Evolutionary conservation across 2,797 vertebrate species (phyloP).

Genomic region (Danio jaintianensis): DNA sequence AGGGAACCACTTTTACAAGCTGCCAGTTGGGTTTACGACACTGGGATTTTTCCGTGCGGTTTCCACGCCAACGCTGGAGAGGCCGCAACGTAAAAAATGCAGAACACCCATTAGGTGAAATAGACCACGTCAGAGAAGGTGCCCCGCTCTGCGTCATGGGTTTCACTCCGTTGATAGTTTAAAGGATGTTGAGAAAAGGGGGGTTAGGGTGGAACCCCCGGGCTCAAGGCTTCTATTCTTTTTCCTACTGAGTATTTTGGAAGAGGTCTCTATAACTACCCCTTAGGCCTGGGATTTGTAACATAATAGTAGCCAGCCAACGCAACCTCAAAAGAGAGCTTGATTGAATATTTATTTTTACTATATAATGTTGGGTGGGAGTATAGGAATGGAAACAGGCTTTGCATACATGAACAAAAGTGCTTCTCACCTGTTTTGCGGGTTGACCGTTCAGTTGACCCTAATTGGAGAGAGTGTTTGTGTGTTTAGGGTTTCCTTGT

Average conservation of each 20-base stretch:
- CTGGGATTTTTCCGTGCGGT: constrained; percentile 56
- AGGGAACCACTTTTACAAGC: constrained; percentile 58
- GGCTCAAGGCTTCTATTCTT: constrained; percentile 75
- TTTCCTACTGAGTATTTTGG: constrained; percentile 80
- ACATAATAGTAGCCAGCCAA: constrained; percentile 80
- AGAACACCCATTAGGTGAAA: constrained; percentile 49
- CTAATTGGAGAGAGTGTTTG: constrained; percentile 44
- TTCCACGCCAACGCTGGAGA: constrained; percentile 55
- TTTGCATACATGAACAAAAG: constrained; percentile 51
- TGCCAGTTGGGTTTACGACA: constrained; percentile 58
- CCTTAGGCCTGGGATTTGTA: constrained; percentile 80
- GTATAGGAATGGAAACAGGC: constrained; percentile 24
- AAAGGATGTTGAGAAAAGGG: constrained; percentile 52
- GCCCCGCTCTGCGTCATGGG: constrained; percentile 78
- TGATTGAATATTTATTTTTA: constrained; percentile 66
- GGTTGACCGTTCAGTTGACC: constrained; percentile 46
- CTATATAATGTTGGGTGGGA: constrained; percentile 59
- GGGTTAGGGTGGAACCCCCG: constrained; percentile 63
- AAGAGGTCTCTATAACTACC: constrained; percentile 82
- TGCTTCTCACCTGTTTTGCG: constrained; percentile 48
- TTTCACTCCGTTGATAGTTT: constrained; percentile 77
- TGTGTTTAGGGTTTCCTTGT: constrained; percentile 41
- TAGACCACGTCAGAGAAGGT: constrained; percentile 77
- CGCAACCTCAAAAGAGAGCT: constrained; percentile 78
- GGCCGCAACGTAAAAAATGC: constrained; percentile 59